Percentiles rank a stretch among this genome's conserved stretches.
Conservation (phyloP, 30 jellyfish, hydroid and myxozoan genomes). For the Nemopilema nomurai region DNA sequence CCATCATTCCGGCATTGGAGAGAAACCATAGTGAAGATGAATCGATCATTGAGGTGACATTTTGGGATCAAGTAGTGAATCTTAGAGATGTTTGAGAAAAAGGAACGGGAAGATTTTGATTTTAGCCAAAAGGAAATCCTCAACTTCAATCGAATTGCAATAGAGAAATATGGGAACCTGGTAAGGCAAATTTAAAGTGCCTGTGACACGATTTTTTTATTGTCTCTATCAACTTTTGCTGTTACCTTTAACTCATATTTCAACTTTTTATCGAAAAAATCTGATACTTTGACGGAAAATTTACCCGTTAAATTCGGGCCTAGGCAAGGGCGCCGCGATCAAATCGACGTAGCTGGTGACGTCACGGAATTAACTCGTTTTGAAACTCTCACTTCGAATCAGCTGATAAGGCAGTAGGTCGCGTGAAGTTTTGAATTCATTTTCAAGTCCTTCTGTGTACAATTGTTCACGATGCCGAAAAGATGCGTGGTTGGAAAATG, state of each 20-base stretch:
- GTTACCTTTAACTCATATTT: not conserved
- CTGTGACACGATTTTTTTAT: not conserved
- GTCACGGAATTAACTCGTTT: not conserved
- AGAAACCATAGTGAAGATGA: not conserved
- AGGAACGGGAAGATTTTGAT: not conserved
- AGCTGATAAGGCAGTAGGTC: not conserved
- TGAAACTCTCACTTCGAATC: not conserved
- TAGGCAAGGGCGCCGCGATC: not conserved
- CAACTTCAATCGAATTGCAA: conserved; percentile 4
- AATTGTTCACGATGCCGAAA: not conserved
- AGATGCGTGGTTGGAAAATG: not conserved
- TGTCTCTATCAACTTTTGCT: not conserved
- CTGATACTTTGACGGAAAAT: not conserved
- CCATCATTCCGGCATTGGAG: not conserved
- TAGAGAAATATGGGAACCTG: not conserved
- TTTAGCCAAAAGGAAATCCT: not conserved
- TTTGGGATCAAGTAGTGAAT: conserved; percentile 11
- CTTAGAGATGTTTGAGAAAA: conserved; percentile 7
- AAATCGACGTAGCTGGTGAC: not conserved
- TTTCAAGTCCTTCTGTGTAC: not conserved
- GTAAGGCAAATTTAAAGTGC: not conserved
- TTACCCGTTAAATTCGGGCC: not conserved
- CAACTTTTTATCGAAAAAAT: not conserved
- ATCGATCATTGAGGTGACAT: not conserved
- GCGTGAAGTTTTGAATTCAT: not conserved